Base-by-base conservation (phyloP, 2,113 vertebrate genomes). In the Acrocephalus arundinaceus region DNA sequence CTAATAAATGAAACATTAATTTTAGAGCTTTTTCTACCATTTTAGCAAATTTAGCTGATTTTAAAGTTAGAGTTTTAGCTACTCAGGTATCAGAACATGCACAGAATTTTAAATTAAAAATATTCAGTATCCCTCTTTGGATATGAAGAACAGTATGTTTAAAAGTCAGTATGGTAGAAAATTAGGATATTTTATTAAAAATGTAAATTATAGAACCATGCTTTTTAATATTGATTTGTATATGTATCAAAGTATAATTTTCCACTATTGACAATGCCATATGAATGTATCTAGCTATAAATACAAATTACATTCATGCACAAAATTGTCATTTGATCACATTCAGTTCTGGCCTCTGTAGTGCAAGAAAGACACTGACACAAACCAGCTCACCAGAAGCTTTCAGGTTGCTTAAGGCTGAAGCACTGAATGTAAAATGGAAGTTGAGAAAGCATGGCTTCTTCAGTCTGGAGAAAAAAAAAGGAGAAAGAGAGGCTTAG, bases 281-380 rank as follows among this genome's bases (percentile, higher is more conserved):
- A 11, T 62, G 10, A 76, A 65, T 16, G 2, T 65, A 27, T 59
- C 13, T 67, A 51, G 16, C 6, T 59, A 15, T 37, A 67, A 90
- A 62, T 43, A 67, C 4, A 13, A 86, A 37, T 9, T 0, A 67
- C 25, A 62, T 4, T 41, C 0, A 2, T 28, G 22, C 6, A 43
- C 7, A 31, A 43, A 66, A 13, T 3, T 24, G 6, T 25, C 2
- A 27, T 57, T 70, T 49, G 7, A 8, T 58, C 21, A 28, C 15
- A 81, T 55, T 14, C 4, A 13, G 0, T 67, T 85, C 87, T 54
- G 46, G 7, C 2, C 6, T 82, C 12, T 59, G 18, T 9, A 31
- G 13, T 8, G 8, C 31, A 71, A 54, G 24, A 73, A 80, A 39
- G 39, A 16, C 22, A 54, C 4, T 49, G 28, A 62, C 20, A 45